Evolutionary conservation across 2,113 vertebrate species (phyloP).

Genomic region (Trochalopteron elliotii): DNA sequence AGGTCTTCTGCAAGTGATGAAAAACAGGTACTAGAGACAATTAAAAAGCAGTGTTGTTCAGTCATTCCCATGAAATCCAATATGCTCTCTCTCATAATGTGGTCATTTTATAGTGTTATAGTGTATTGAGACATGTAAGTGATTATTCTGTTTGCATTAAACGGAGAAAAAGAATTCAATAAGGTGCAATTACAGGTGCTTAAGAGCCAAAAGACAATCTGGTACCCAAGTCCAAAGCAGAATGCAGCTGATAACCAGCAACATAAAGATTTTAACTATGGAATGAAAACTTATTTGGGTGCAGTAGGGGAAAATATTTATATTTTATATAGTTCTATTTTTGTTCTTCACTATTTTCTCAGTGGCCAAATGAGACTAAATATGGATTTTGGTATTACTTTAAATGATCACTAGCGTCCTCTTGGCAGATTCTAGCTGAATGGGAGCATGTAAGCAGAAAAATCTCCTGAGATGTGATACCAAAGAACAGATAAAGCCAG

Average conservation of each 20-base stretch:
- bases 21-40: background rate
- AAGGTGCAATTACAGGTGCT: background rate
- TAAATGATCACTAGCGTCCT: background rate
- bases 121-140: rapidly evolving
- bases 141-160: background rate
- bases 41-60: background rate
- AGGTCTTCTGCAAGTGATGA: background rate
- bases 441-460: background rate
- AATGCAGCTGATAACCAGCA: background rate
- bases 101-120: background rate
- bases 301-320: background rate
- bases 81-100: background rate
- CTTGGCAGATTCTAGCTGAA: background rate
- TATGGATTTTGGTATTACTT: background rate
- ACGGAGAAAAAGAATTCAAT: background rate
- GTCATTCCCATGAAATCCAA: background rate
- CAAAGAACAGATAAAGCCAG: background rate
- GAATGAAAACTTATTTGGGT: background rate
- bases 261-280: background rate
- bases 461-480: background rate
- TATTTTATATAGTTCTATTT: background rate
- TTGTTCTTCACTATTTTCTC: background rate
- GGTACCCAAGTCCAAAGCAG: background rate
- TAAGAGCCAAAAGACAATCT: background rate
- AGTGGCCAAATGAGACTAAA: background rate